Evolutionary conservation across 2,113 vertebrate genomes (phyloP), one percentile per base, ranked within the genome.

Genomic region (Corydoras maculifer): DNA sequence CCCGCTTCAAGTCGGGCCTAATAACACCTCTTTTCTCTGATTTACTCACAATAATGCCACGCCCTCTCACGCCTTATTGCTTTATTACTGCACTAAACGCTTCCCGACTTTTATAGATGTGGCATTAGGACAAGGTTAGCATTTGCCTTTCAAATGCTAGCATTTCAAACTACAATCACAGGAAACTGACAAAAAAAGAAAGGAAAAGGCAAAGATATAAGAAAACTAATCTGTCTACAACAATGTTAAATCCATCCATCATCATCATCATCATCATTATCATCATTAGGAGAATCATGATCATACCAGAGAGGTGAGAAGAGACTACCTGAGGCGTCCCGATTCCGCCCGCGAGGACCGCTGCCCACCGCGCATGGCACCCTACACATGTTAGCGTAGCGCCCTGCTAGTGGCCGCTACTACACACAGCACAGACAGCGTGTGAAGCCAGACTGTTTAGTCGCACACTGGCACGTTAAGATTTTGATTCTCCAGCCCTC

Each of bases 71-170:
- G 2, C 18, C 18, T 25, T 25, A 25, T 25, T 25, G 18, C 18
- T 25, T 25, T 25, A 25, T 25, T 1, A 25, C 18, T 25, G 18
- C 18, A 25, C 18, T 25, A 25, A 25, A 25, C 49, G 7, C 11
- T 8, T 8, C 60, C 12, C 7, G 11, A 35, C 53, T 4, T 58
- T n/a, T 15, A 15, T 3, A 15, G 57, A 7, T 1, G 7, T 58
- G 13, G n/a, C 3, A 65, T 25, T 69, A 69, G 53, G 91, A 92
- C 92, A 97, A 92, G 90, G 93, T 94, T 96, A 95, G 92, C 93
- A 96, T 80, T 88, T 91, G 87, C 74, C 18, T 25, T 25, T 25
- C 18, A 25, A 25, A n/a, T n/a, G n/a, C n/a, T n/a, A n/a, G n/a
- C n/a, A n/a, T n/a, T 25, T 25, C 18, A 25, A 25, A 25, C 7